Conservation (phyloP, 2,797 vertebrate genomes). For the Monodelphis domestica region DNA sequence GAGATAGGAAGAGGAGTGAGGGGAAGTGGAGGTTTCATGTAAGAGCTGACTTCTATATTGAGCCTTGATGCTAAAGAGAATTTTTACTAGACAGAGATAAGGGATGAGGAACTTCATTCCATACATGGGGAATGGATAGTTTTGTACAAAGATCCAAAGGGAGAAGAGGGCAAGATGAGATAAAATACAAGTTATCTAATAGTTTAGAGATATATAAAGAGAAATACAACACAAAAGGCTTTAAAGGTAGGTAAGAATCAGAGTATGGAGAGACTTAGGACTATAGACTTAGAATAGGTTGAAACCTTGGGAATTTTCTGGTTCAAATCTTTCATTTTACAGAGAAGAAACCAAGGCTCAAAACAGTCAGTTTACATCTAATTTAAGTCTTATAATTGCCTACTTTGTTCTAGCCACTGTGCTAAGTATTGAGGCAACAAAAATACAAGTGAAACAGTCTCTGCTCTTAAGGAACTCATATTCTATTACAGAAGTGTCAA, state of each 20-base stretch:
- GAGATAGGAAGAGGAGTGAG: neutral
- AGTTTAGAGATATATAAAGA: neutral
- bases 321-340: neutral
- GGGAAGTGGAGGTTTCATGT: neutral
- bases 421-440: neutral
- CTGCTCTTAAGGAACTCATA: neutral
- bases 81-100: neutral
- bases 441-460: neutral
- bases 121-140: neutral
- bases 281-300: neutral
- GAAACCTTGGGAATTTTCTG: neutral
- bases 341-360: neutral
- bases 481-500: neutral
- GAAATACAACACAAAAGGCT: neutral
- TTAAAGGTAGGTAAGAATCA: neutral
- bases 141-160: neutral
- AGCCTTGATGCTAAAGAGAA: neutral
- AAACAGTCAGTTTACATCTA: neutral
- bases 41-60: neutral
- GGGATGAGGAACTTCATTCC: neutral
- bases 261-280: neutral
- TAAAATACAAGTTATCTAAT: neutral
- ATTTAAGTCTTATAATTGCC: neutral
- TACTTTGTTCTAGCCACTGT: neutral
- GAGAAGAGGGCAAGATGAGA: neutral